Conservation (phyloP, 2,113 vertebrate species). For the Burhinus oedicnemus region DNA sequence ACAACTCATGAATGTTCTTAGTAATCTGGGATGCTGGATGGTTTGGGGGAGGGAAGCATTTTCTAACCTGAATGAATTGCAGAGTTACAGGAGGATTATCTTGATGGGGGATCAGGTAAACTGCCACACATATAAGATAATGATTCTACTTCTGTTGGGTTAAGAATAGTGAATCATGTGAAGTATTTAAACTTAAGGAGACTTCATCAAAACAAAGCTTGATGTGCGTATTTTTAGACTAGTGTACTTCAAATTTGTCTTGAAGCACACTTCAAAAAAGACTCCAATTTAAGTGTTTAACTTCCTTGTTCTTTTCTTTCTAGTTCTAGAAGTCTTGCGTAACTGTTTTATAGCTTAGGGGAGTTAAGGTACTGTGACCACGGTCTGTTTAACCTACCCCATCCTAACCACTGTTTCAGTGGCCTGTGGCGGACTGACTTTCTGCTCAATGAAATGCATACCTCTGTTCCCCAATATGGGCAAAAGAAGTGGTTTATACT, state of each 20-base stretch:
- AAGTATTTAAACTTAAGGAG: neutral
- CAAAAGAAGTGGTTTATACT: neutral
- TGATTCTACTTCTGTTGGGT: neutral
- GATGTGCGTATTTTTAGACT: rapidly evolving
- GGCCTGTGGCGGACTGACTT: neutral
- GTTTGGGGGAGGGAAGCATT: neutral
- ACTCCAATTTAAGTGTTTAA: neutral
- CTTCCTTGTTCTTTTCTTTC: neutral
- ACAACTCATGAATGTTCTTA: neutral
- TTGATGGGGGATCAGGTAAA: neutral
- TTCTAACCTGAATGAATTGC: neutral
- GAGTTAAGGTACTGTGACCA: rapidly evolving
- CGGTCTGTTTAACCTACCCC: neutral
- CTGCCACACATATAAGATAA: neutral
- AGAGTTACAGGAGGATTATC: neutral
- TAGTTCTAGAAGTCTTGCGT: neutral
- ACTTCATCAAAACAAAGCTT: neutral
- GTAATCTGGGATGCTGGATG: neutral
- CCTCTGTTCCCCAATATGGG: neutral
- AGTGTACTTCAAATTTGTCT: neutral
- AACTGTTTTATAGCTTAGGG: neutral
- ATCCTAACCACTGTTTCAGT: rapidly evolving
- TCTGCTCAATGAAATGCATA: neutral
- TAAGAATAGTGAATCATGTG: neutral
- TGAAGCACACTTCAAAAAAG: neutral